These are phyloP conservation scores for Rhincodon typus DNA, from an alignment of 2,797 vertebrate genomes.

Conservation along the genomic window DNA sequence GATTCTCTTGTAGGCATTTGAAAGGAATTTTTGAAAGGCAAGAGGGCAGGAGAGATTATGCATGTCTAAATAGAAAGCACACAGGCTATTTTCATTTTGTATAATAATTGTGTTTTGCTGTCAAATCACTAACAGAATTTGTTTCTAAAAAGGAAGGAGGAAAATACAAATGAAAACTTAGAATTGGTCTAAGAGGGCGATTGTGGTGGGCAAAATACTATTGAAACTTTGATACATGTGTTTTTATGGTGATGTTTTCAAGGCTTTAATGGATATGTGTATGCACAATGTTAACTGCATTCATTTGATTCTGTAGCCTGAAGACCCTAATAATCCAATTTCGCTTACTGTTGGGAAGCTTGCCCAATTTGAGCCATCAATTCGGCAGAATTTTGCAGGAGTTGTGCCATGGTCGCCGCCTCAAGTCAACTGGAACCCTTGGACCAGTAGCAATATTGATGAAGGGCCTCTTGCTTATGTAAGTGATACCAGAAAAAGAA, in stretches of 20 bases:
- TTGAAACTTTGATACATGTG: neutral
- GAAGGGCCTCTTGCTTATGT: slow-evolving; percentile 82
- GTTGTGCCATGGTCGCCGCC: slow-evolving; percentile 96
- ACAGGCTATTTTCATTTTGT: neutral
- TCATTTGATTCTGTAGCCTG: slow-evolving; percentile 54
- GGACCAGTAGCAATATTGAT: slow-evolving; percentile 95
- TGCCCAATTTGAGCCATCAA: slow-evolving; percentile 81
- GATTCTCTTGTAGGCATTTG: neutral
- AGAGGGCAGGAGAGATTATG: neutral
- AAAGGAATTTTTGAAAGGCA: neutral
- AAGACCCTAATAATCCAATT: slow-evolving; percentile 62
- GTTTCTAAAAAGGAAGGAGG: neutral
- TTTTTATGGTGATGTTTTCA: slow-evolving; percentile 10
- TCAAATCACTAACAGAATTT: neutral
- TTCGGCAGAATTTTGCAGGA: slow-evolving; percentile 69
- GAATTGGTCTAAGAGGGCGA: neutral
- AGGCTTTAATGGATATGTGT: neutral
- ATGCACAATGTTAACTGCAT: neutral
- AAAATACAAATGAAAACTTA: neutral
- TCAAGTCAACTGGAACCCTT: slow-evolving; percentile 96
- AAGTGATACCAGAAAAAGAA: slow-evolving; percentile 46
- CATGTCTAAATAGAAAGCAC: neutral
- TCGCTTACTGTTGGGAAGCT: slow-evolving; percentile 76
- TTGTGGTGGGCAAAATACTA: neutral
- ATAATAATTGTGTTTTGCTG: neutral